Base-by-base conservation (phyloP, 1,140 invertebrate species). In the Neuroterus valhalla region DNA sequence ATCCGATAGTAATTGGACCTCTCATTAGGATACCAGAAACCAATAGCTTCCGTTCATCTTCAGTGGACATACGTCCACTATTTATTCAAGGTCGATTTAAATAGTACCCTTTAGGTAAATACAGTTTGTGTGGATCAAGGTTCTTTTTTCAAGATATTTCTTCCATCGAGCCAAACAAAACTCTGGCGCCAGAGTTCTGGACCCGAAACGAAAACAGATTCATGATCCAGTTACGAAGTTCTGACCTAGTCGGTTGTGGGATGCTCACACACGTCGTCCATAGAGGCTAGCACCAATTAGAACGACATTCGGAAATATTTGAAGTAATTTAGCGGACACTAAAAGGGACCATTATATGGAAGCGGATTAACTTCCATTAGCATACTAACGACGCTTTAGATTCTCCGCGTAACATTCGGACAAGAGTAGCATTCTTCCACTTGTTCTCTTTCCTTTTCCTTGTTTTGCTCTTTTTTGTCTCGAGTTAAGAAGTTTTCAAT, bases 301-400 rank as follows among this genome's bases (percentile, higher is more conserved):
- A 84, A 81, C 78, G 80, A 78, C 79, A 80, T 87, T 84, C 78
- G 84, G 74, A 83, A 84, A 87, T 85, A 85, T 88, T 87, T 84
- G 72, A 86, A 86, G 87, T 86, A 88, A 88, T 87, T 87, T 84
- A 86, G 74, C 72, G 70, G 81, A 76, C 80, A 74, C 76, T 71
- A 77, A 77, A 72, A 72, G 75, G 66, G 77, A 70, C 75, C 78
- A 81, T 81, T 81, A 79, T 77, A 69, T 71, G 74, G 75, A 45
- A 62, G 46, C 77, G 69, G 77, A 78, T 80, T 77, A 79, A 83
- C 77, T 71, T 82, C 82, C 84, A 89, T 89, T 89, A 89, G 87
- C 87, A 89, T 89, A 87, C 88, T 88, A 88, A 89, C 87, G 85
- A 87, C 83, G 78, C 55, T 78, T 83, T 76, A 80, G 82, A 85